Conservation (phyloP, 2,797 vertebrate species). For the Pangasius krempfi region DNA sequence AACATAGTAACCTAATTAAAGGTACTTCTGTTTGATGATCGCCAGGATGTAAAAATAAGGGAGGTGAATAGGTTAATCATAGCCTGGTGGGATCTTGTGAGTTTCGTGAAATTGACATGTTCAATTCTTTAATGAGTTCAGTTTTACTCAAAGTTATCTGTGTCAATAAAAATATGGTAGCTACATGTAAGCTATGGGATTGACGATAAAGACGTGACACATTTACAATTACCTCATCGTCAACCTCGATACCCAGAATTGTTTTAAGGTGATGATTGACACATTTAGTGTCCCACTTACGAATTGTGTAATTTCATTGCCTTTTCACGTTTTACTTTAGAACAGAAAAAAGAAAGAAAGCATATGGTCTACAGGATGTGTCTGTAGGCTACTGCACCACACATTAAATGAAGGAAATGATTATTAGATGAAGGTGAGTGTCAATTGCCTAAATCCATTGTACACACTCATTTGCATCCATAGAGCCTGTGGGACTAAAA, state of each 20-base stretch:
- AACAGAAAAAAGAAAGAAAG: constrained; percentile 6
- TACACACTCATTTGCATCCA: constrained; percentile 33
- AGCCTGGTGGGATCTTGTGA: constrained; percentile 73
- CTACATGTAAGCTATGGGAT: constrained; percentile 30
- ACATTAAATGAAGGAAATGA: constrained; percentile 14
- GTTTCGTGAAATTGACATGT: constrained; percentile 68
- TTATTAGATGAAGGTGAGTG: constrained; percentile 37
- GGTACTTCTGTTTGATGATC: constrained; percentile 70
- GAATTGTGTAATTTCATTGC: constrained; percentile 11
- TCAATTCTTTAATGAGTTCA: constrained; percentile 74
- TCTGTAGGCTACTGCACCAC: background rate
- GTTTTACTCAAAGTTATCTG: constrained; percentile 75
- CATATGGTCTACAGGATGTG: background rate
- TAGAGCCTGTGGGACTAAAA: constrained; percentile 33
- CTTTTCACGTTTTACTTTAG: constrained; percentile 12
- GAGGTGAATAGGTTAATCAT: constrained; percentile 79
- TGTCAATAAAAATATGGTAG: constrained; percentile 73
- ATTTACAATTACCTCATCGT: constrained; percentile 38
- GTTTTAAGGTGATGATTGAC: constrained; percentile 43
- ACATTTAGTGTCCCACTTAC: constrained; percentile 41
- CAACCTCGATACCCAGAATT: constrained; percentile 14
- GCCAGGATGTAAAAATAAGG: constrained; percentile 70
- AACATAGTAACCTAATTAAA: constrained; percentile 80
- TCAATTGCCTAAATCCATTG: constrained; percentile 33
- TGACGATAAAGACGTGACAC: constrained; percentile 36